phyloP scores from a whole-genome alignment of 2,113 vertebrate genomes.

The Phrynosoma platyrhinos region DNA sequence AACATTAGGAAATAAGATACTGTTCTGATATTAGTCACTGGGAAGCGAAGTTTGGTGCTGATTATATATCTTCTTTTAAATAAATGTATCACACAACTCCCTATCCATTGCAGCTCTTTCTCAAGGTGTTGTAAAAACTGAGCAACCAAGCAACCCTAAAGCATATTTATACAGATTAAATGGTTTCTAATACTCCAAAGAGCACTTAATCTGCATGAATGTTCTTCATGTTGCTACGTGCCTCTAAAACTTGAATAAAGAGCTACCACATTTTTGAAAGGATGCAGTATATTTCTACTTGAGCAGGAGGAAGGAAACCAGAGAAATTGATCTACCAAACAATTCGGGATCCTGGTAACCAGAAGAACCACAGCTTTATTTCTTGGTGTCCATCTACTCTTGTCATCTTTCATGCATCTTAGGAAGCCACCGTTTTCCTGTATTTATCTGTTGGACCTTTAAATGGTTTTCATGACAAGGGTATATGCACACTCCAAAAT shows the following conservation, averaged over 20 bases:
- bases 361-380: constrained; percentile 38
- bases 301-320: constrained; percentile 42
- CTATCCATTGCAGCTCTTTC: constrained; percentile 54
- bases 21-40: constrained; percentile 42
- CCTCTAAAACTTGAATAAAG: constrained; percentile 55
- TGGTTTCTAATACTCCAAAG: constrained; percentile 70
- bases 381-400: constrained; percentile 53
- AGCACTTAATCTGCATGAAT: constrained; percentile 69
- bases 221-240: constrained; percentile 53
- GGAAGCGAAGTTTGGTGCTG: constrained; percentile 49
- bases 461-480: no score
- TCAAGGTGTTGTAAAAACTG: constrained; percentile 68
- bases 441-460: background rate
- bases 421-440: background rate
- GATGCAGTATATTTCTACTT: constrained; percentile 61
- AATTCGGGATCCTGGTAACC: constrained; percentile 45
- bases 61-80: constrained; percentile 65
- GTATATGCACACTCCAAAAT: no score
- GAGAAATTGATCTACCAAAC: constrained; percentile 60
- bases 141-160: constrained; percentile 63
- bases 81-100: constrained; percentile 54
- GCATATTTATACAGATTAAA: constrained; percentile 72
- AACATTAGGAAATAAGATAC: constrained; percentile 34
- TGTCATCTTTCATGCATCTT: background rate
- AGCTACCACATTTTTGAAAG: constrained; percentile 56